Evolutionary conservation across 2,113 vertebrate genomes (phyloP).

Genomic region (Hypomesus transpacificus): DNA sequence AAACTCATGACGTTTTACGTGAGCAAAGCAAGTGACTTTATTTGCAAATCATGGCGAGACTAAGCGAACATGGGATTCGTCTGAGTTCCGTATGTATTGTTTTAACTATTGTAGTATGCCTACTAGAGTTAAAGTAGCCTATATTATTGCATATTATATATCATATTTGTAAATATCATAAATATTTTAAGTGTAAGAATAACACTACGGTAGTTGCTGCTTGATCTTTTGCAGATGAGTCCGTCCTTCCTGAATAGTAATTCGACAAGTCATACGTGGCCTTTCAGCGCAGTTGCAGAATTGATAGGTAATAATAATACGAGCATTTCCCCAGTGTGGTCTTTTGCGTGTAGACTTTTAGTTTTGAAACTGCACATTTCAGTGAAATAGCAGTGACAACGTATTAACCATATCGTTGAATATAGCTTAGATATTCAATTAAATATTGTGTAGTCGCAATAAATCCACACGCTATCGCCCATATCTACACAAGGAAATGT

Average conservation of each 20-base stretch:
- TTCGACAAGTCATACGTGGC: constrained; percentile 77
- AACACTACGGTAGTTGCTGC: neutral
- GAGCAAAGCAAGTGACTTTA: neutral
- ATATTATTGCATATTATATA: neutral
- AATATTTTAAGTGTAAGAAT: neutral
- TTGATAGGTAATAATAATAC: constrained; percentile 57
- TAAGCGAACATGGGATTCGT: constrained; percentile 72
- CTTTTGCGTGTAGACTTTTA: too few species aligned
- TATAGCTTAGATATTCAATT: too few species aligned
- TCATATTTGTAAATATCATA: constrained; percentile 5
- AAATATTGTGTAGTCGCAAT: too few species aligned
- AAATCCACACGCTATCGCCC: too few species aligned
- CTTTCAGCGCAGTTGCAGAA: constrained; percentile 79
- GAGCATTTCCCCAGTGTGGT: too few species aligned
- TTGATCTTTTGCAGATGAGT: constrained; percentile 65
- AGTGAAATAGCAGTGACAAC: too few species aligned
- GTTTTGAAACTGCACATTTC: too few species aligned
- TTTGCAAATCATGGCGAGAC: constrained; percentile 63
- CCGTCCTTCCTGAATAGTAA: constrained; percentile 78
- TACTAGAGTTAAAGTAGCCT: neutral
- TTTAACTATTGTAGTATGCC: neutral
- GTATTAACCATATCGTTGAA: too few species aligned
- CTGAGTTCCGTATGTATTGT: constrained; percentile 70
- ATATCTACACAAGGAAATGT: too few species aligned
- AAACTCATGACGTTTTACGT: too few species aligned